Evolutionary conservation across 2,797 vertebrate genomes (phyloP), one percentile per base, ranked within the genome.

Genomic region (Gymnothorax reevesii): DNA sequence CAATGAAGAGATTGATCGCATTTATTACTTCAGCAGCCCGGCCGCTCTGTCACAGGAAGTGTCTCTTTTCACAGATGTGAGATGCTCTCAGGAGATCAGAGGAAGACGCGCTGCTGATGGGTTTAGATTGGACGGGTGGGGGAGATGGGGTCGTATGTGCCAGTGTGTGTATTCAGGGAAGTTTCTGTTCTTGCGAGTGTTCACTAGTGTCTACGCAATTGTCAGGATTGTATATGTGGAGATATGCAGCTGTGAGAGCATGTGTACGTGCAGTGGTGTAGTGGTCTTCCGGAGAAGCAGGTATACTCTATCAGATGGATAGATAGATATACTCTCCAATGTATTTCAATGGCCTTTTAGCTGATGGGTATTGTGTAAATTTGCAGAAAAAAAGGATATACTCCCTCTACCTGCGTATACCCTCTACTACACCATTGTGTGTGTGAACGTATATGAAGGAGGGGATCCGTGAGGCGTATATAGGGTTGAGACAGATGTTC

Each of bases 1-100:
- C 92, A 94, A 93, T 88, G 66, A 84, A 86, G 84, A 49, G 85
- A 88, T 91, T 93, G 87, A 79, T 89, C 88, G 90, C 90, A 80
- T 90, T 90, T 75, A 83, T 88, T 88, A 88, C 88, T 82, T 85
- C 59, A 84, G 59, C 73, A 77, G 87, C 90, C 87, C 87, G 71
- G 66, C 59, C 42, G n/a, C 25, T 71, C 22, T 62, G 4, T 66
- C 75, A 22, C 55, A 66, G 85, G 83, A 86, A 84, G 77, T 64
- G 87, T 85, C 62, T 87, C 75, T 84, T 80, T 84, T 87, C 83
- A 82, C 71, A 27, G 83, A 85, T 80, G 54, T 54, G 57, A 33
- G 62, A 87, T 42, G 77, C 60, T 80, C 87, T 85, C n/a, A 60
- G 54, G 83, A 87, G 87, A 87, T 87, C 60, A 85, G 86, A 85